A percentile compares a stretch with the other conserved stretches of the same genome.
phyloP scores from a whole-genome alignment of 2,888 invertebrate genomes.

The Sphecodes monilicornis region DNA sequence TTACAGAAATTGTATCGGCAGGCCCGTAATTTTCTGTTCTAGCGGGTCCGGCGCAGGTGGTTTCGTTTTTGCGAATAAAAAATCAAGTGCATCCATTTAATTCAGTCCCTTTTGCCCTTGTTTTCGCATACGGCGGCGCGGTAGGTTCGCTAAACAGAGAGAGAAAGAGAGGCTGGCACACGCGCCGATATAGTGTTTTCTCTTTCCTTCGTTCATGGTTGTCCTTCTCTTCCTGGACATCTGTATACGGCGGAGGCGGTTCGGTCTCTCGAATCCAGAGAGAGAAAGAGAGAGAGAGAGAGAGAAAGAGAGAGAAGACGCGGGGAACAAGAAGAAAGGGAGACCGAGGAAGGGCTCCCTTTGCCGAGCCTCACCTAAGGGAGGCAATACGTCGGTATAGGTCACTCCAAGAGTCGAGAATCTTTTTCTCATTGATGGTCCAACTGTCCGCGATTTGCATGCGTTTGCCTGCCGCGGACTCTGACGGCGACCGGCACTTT shows the following conservation, averaged over 20 bases:
- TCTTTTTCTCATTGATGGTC: slow-evolving; percentile 15
- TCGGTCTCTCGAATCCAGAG: slow-evolving; percentile 52
- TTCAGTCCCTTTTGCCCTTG: slow-evolving; percentile 49
- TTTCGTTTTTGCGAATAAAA: slow-evolving; percentile 48
- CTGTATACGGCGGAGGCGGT: slow-evolving; percentile 60
- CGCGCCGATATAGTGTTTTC: slow-evolving; percentile 55
- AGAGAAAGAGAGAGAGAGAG: neutral
- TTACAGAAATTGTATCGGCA: neutral
- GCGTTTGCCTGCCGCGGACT: neutral
- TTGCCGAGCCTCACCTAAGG: slow-evolving; percentile 52
- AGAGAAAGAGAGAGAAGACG: slow-evolving; percentile 13
- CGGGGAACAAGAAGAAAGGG: slow-evolving; percentile 39
- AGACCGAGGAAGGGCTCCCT: slow-evolving; percentile 54
- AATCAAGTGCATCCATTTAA: slow-evolving; percentile 45
- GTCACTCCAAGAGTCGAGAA: slow-evolving; percentile 64
- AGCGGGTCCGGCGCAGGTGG: slow-evolving; percentile 39
- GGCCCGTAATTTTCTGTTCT: neutral
- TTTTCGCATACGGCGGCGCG: slow-evolving; percentile 46
- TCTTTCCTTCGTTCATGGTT: slow-evolving; percentile 22
- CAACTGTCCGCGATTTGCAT: neutral
- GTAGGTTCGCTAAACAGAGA: slow-evolving; percentile 62
- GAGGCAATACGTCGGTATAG: slow-evolving; percentile 59
- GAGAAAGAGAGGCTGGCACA: slow-evolving; percentile 62
- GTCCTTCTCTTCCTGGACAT: slow-evolving; percentile 61
- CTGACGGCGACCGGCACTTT: neutral